Base-by-base conservation (phyloP, 2,888 invertebrate genomes). In the Mystacides longicornis region DNA sequence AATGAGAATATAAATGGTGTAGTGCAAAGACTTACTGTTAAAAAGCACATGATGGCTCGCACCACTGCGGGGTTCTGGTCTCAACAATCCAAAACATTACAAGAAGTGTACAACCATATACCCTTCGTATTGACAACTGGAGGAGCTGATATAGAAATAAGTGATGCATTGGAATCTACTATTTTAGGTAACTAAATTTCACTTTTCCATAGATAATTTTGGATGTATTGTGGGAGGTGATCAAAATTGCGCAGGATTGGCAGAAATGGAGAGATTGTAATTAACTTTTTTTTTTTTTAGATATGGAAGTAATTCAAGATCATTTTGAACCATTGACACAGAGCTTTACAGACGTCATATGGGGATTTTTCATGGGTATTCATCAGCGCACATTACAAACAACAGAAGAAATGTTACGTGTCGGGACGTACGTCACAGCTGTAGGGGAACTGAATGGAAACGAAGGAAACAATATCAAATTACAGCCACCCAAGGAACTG, bases 31-130 rank as follows among this genome's bases (percentile, higher is more conserved):
- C 76, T 91, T 51, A 85, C 86, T 64, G 82, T 90, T 62, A 87
- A 87, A 65, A 90, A 91, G 71, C 90, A 90, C 75, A 84, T 88
- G 3, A 82, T 89, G 60, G 86, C 89, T n/a, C 77, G 90, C 64
- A 87, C 85, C 27, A 84, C 87, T 3, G 85, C 87, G n/a, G 91
- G 91, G 3, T 90, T 89, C 71, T 91, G 91, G 91, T 84, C 87
- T 0, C 89, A 92, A 64, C 86, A 87, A 65, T 85, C 87, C 37
- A 81, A 87, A 61, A 82, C 86, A 1, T 83, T 93, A 59, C 86
- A 89, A 65, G 86, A 89, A 65, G 83, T 87, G 9, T 83, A 82
- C 66, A 89, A 91, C 68, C 80, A 83, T 51, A 86, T 89, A 66
- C 93, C 93, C 2, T 93, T 93, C 69, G 82, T 82, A 49, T 71